Evolutionary conservation across 2,113 vertebrate species (phyloP), one percentile per base, ranked within the genome.

Genomic region (Rattus rattus): DNA sequence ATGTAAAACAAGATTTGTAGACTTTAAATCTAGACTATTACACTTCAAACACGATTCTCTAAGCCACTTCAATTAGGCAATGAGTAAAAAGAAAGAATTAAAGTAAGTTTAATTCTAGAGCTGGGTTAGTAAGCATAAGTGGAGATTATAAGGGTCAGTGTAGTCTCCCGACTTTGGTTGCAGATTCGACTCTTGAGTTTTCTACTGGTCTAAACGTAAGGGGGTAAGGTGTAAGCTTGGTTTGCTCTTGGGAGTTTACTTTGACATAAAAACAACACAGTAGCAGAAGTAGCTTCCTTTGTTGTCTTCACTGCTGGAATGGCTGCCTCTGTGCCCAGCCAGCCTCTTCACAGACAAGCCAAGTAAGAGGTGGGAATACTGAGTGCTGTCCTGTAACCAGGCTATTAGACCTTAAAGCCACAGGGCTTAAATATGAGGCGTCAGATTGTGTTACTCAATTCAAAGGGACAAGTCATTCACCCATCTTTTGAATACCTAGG

Each of bases 1-100:
- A 67, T 43, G 33, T 72, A 86, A 63, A 59, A 87, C 49, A 94
- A n/a, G 9, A 65, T 19, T 84, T 85, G 65, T 85, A 85, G 59
- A 85, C 39, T 85, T 85, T 47, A 85, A 63, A 47, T 85, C 14
- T 22, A 30, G 81, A 47, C 30, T 65, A 14, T 85, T 47, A 63
- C 19, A 63, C 59, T 63, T 85, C 28, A 65, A n/a, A 52, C 93
- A 87, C 17, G 36, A 54, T 92, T 86, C 76, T 80, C 69, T 47
- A 90, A 94, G 95, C 63, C 65, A 63, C 22, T 63, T 36, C 88
- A 79, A 16, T 94, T 96, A 88, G 76, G 92, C 80, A 90, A 81
- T 77, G 5, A 30, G 8, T 54, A 88, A 92, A 92, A 80, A 43
- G 54, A 89, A 87, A 49, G 81, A 54, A 70, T 54, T 94, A 85